Evolutionary conservation across 2,797 vertebrate genomes (phyloP).

Genomic region (Coregonus sp.): DNA sequence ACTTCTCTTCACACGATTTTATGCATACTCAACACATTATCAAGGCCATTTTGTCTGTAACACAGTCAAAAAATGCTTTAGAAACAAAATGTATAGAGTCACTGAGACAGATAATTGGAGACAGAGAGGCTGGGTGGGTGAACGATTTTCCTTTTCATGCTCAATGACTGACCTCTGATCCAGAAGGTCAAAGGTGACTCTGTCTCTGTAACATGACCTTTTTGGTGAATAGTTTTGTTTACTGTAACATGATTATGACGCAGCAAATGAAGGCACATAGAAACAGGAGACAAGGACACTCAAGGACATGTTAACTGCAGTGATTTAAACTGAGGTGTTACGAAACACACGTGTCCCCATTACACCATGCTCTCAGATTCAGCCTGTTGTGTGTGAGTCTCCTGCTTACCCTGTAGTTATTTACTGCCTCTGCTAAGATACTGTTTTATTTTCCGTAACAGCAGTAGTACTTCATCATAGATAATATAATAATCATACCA

Average conservation of each 20-base stretch:
- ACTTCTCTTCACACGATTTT: no score
- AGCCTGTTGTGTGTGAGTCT: neutral
- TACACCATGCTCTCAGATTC: slow-evolving; percentile 23
- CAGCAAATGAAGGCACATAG: slow-evolving; percentile 20
- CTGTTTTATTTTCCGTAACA: slow-evolving; percentile 21
- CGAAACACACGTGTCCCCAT: no score
- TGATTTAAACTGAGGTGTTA: no score
- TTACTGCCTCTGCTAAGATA: slow-evolving; percentile 32
- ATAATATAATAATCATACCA: no score
- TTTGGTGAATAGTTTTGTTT: slow-evolving; percentile 43
- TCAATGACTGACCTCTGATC: neutral
- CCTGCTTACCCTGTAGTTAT: neutral
- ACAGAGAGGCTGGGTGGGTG: no score
- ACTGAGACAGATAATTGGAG: no score
- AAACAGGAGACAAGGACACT: slow-evolving; percentile 42
- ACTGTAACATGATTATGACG: slow-evolving; percentile 44
- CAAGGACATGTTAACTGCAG: neutral
- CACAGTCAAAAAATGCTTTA: no score
- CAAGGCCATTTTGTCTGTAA: no score
- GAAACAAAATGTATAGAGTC: no score
- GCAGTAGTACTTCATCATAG: slow-evolving; percentile 24
- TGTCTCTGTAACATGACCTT: neutral
- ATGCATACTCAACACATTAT: no score
- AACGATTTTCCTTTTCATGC: slow-evolving; percentile 6
- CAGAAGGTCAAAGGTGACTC: slow-evolving; percentile 6